Base-by-base conservation (phyloP, 1,140 invertebrate genomes). In the Calephelis nemesis region DNA sequence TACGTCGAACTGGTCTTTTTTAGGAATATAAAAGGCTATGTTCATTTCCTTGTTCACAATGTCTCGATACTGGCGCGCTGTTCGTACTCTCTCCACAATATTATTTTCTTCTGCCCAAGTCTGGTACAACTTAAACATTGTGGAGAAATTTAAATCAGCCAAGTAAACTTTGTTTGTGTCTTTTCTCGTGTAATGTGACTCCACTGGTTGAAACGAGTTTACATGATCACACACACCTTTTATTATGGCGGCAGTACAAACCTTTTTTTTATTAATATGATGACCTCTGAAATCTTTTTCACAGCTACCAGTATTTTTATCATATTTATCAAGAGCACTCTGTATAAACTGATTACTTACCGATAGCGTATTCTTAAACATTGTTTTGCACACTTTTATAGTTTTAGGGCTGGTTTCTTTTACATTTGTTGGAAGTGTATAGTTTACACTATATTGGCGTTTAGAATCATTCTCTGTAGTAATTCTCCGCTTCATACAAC, bases 291-390 rank as follows among this genome's bases (percentile, higher is more conserved):
- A 62, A 65, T 65, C 63, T 65, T 65, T 62, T 65, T 39, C 15
- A 62, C 63, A 65, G 45, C n/a, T 65, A 42, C 63, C 68, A 62
- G 68, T 70, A 49, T 4, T 70, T 50, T 49, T 70, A 65, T 60
- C 68, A 62, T 65, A 65, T 50, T 65, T 70, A 65, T 65, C 63
- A n/a, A 70, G 19, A 15, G 54, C 68, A 40, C 63, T 70, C 45
- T 62, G 47, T 50, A 65, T 70, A 52, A 70, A 65, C 54, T 70
- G 68, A 65, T 70, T 65, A 62, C 68, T 70, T 48, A 70, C 39
- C 2, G 45, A 62, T 9, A 70, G 15, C 7, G 68, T 70, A 62
- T 65, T 70, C n/a, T 63, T 63, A 63, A 68, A 68, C 60, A 63
- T 63, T 52, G 60, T 68, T 68, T 68, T 68, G 39, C 67, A 68